A percentile compares a stretch with the other conserved stretches of the same genome.
phyloP scores from a whole-genome alignment of 2,113 vertebrate genomes.

The Austrofundulus limnaeus region DNA sequence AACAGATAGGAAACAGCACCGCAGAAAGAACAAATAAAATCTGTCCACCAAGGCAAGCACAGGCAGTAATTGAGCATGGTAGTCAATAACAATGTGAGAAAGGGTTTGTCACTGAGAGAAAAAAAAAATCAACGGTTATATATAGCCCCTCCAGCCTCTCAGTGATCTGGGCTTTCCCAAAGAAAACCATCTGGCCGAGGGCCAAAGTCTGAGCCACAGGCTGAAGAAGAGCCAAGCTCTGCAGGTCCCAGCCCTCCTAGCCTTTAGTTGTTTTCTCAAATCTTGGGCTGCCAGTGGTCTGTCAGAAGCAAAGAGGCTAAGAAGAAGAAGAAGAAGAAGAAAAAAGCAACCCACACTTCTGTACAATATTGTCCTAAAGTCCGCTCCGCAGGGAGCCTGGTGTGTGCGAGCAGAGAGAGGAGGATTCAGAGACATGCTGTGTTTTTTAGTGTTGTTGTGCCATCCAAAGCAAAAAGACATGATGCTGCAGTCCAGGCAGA shows the following conservation, averaged over 20 bases:
- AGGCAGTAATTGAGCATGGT: slow-evolving; percentile 64
- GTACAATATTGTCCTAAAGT: slow-evolving; percentile 60
- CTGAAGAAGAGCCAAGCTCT: slow-evolving; percentile 63
- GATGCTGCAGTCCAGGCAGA: slow-evolving; percentile 70
- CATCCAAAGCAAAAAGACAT: slow-evolving; percentile 63
- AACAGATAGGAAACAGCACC: slow-evolving; percentile 38
- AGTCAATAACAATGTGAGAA: slow-evolving; percentile 69
- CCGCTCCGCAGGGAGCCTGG: slow-evolving; percentile 58
- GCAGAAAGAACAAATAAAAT: slow-evolving; percentile 41
- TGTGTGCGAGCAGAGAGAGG: slow-evolving; percentile 56
- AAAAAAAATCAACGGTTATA: slow-evolving; percentile 70
- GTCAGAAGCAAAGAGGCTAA: slow-evolving; percentile 61
- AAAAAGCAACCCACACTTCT: slow-evolving; percentile 44
- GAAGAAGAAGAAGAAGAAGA: slow-evolving; percentile 45
- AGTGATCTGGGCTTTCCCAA: slow-evolving; percentile 70
- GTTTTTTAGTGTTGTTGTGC: slow-evolving; percentile 64
- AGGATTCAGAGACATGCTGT: slow-evolving; percentile 68
- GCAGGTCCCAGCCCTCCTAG: slow-evolving; percentile 66
- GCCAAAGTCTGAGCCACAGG: slow-evolving; percentile 63
- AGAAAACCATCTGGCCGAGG: slow-evolving; percentile 63
- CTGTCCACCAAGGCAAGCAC: slow-evolving; percentile 45
- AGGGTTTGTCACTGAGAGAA: slow-evolving; percentile 67
- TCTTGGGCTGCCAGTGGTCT: slow-evolving; percentile 73
- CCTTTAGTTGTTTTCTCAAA: slow-evolving; percentile 68
- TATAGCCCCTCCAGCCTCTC: slow-evolving; percentile 68